Percentiles rank a stretch among this genome's conserved stretches.
These are phyloP conservation scores for Epistrophe eligans DNA, from an alignment of 2,888 invertebrate species.

Conservation along the genomic window DNA sequence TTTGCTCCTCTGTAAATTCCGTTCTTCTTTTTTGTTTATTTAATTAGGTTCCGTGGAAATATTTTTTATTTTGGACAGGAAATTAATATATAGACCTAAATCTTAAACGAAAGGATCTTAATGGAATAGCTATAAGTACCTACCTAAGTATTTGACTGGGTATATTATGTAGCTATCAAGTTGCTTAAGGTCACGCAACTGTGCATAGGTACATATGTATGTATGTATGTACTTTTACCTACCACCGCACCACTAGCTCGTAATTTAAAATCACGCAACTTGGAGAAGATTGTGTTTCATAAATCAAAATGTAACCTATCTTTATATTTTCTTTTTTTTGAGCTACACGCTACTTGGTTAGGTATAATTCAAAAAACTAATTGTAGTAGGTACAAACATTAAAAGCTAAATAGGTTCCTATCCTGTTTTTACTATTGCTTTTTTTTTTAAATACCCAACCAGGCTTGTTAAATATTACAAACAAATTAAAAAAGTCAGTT, in stretches of 20 bases:
- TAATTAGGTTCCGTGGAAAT: no score
- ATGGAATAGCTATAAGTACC: background rate
- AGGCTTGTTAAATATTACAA: no score
- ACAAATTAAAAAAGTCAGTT: no score
- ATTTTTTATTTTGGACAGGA: background rate
- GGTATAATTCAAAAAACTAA: background rate
- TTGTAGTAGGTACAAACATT: background rate
- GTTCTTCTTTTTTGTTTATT: background rate
- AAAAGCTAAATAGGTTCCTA: no score
- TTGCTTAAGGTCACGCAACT: slow-evolving; percentile 31
- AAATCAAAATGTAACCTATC: background rate
- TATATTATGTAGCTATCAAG: background rate
- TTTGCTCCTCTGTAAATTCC: background rate
- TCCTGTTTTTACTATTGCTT: no score
- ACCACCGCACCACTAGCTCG: background rate
- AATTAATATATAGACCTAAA: background rate
- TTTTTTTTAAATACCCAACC: no score
- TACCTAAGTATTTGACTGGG: background rate
- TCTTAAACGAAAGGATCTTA: background rate
- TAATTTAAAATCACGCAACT: slow-evolving; percentile 12
- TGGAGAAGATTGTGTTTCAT: slow-evolving; percentile 1
- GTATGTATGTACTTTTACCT: background rate
- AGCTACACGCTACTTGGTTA: background rate
- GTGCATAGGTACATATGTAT: background rate
- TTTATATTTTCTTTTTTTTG: background rate